Base-by-base conservation (phyloP, 2,113 vertebrate genomes). In the Xiphorhynchus elegans region DNA sequence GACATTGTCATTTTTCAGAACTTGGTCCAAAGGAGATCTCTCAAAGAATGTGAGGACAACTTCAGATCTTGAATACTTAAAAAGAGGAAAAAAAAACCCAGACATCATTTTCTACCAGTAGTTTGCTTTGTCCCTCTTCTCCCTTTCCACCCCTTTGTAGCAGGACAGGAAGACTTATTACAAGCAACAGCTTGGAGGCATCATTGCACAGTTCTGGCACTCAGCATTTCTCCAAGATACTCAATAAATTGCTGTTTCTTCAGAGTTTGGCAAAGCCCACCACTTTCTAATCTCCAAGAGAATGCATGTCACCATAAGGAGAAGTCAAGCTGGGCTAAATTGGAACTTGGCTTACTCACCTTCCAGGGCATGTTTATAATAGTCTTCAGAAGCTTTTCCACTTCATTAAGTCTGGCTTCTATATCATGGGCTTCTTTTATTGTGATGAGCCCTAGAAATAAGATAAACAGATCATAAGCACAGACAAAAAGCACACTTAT, bases 11-110 rank as follows among this genome's bases (percentile, higher is more conserved):
- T 99, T 99, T 97, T 98, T 99, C 72, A 99, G 97, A 94, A 99
- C 98, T 97, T 99, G 99, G 93, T 99, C 99, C 96, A 99, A 97
- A 14, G 99, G 99, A 3, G 99, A 99, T 72, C 99, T 98, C 97
- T 99, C 99, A 46, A 99, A 99, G 97, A 99, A 99, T 0, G 99
- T 99, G 97, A 99, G 98, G 93, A 99, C 99, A 4, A 99, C 99
- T 98, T 99, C 99, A 75, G 99, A 99, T 95, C 99, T 99, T 82
- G 99, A 99, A 97, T 98, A 99, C 99, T 99, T 86, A 49, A 78
- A 93, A 85, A 97, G 64, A 46, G 83, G 83, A 37, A 37, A 37
- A 49, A 53, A 26, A 81, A 96, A 75, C 13, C 0, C 5, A 93
- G 47, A 75, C 5, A 37, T 35, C 1, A 4, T 66, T 79, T 86